Conservation (phyloP, 2,797 vertebrate genomes). For the Poecilia velifera region DNA sequence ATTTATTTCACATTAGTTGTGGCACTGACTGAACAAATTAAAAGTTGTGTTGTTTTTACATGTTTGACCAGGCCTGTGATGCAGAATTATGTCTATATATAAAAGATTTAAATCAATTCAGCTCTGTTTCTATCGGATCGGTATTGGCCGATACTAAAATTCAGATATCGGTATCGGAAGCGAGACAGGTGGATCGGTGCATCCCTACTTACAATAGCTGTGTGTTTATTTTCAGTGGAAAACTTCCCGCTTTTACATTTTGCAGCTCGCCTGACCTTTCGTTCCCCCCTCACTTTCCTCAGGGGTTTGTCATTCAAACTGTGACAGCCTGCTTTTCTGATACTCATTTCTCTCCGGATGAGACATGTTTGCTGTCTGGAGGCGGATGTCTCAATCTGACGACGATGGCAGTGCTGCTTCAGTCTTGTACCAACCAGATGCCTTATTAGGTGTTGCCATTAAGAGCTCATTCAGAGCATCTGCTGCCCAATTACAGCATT, state of each 20-base stretch:
- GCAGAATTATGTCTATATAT: too few species aligned
- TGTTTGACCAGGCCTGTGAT: too few species aligned
- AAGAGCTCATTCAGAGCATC: constrained; percentile 3
- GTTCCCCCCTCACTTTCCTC: not conserved
- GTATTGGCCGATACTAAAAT: too few species aligned
- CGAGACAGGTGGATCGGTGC: too few species aligned
- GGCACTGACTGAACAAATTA: too few species aligned
- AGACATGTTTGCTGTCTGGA: constrained; percentile 1
- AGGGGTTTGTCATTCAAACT: not conserved
- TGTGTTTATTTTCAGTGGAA: not conserved
- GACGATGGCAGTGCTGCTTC: constrained; percentile 10
- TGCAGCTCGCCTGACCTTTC: not conserved
- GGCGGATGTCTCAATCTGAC: not conserved
- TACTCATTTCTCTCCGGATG: not conserved
- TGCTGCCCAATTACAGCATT: not conserved
- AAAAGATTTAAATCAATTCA: too few species aligned
- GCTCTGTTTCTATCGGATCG: too few species aligned
- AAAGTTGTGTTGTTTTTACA: too few species aligned
- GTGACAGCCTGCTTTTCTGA: not conserved
- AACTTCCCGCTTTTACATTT: not conserved
- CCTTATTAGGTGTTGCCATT: not conserved
- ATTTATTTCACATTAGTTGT: too few species aligned
- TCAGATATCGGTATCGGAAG: too few species aligned
- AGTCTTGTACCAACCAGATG: not conserved
- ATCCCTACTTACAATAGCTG: not conserved